Percentiles rank a stretch among this genome's conserved stretches.
Evolutionary conservation across 2,113 vertebrate species (phyloP).

Genomic region (Chionodraco myersi): DNA sequence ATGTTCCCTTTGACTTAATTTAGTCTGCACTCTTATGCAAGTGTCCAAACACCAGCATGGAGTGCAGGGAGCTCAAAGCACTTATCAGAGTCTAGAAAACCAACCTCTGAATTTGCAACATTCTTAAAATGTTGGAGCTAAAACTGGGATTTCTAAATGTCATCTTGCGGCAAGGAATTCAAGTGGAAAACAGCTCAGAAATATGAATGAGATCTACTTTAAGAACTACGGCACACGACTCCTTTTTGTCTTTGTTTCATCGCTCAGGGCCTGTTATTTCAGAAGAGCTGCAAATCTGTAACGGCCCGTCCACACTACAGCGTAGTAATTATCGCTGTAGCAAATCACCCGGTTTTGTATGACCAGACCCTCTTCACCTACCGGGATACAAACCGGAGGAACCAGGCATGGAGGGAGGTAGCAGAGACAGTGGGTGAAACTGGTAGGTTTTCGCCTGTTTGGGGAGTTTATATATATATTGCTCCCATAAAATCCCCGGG

Average conservation of each 20-base stretch:
- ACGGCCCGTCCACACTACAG: too few species aligned
- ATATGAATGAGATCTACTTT: slow-evolving; percentile 54
- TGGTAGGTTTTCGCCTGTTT: too few species aligned
- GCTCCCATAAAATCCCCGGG: too few species aligned
- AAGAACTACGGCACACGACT: slow-evolving; percentile 41
- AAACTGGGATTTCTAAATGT: slow-evolving; percentile 72
- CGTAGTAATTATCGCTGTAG: too few species aligned
- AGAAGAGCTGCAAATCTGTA: slow-evolving; percentile 27
- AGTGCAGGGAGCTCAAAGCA: slow-evolving; percentile 64
- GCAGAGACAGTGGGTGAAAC: too few species aligned
- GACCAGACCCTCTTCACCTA: too few species aligned
- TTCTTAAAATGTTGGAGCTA: slow-evolving; percentile 76
- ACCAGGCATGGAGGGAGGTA: too few species aligned
- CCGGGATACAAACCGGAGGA: too few species aligned
- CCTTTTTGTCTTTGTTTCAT: slow-evolving; percentile 21
- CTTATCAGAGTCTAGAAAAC: slow-evolving; percentile 71
- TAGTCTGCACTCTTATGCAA: slow-evolving; percentile 22
- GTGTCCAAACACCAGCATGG: slow-evolving; percentile 58
- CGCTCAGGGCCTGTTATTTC: slow-evolving; percentile 60
- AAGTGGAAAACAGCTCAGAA: slow-evolving; percentile 48
- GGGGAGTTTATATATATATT: too few species aligned
- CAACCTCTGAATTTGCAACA: slow-evolving; percentile 72
- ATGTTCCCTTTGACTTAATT: background rate
- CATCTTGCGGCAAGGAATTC: slow-evolving; percentile 69
- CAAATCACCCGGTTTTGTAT: too few species aligned